Evolutionary conservation across 2,888 invertebrate genomes (phyloP), one percentile per base, ranked within the genome.

Genomic region (Argyresthia goedartella): DNA sequence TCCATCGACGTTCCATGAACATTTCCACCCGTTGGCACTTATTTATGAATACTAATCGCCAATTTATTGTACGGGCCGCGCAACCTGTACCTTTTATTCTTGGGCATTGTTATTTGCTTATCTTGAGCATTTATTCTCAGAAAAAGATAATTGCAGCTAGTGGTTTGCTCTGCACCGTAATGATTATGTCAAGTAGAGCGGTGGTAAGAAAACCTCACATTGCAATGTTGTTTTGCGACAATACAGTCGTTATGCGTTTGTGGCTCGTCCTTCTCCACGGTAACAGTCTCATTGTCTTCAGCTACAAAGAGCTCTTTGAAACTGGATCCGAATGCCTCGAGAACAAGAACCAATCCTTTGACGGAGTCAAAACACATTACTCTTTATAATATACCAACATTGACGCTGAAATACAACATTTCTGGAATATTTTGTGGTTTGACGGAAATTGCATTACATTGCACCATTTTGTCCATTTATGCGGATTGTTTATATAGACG

Each of bases 221-320:
- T 66, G 62, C 60, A 63, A 44, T 43, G 56, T 58, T 59, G 57
- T 58, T 59, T 25, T 25, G 57, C 13, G 45, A 50, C 52, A 75
- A 75, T 76, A 76, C 76, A 72, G 67, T 71, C 74, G 76, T 82
- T 79, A 79, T 77, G 77, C 80, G 69, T 71, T 62, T 76, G 59
- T 75, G 72, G 67, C 61, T 71, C 76, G 81, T 69, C 86, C 86
- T 86, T 84, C 82, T 78, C 74, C 72, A 78, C 81, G 76, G 76
- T 71, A 73, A 76, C 73, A 71, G 73, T 65, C 65, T 73, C 71
- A 81, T 84, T 84, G 80, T 81, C 59, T 64, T 63, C 57, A 59
- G 60, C 57, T 74, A 81, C 81, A 84, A 82, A 80, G 80, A 71
- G 68, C 75, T 75, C 74, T 76, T 71, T 68, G 82, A 75, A 84